Evolutionary conservation across 2,888 invertebrate genomes (phyloP).

Genomic region (Eupithecia tripunctaria): DNA sequence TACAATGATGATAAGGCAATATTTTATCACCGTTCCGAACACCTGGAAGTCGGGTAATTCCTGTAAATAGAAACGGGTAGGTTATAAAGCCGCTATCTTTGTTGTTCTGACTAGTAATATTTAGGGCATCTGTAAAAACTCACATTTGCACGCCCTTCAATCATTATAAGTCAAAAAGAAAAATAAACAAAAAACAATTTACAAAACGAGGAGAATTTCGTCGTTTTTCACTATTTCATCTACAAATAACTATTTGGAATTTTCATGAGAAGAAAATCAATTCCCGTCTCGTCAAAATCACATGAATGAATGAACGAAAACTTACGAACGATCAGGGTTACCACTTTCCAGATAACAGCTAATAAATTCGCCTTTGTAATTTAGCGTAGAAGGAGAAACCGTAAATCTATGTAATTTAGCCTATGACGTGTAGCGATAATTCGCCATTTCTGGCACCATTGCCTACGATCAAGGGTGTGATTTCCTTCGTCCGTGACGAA

Average conservation of each 20-base stretch:
- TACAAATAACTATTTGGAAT: background rate
- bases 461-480: no score
- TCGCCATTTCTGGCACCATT: no score
- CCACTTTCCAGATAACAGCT: no score
- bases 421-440: no score
- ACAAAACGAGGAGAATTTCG: slow-evolving; percentile 24
- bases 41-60: slow-evolving; percentile 88
- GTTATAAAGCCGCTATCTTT: slow-evolving; percentile 24
- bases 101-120: background rate
- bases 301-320: slow-evolving; percentile 39
- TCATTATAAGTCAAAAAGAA: slow-evolving; percentile 75
- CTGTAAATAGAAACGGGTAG: slow-evolving; percentile 66
- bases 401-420: no score
- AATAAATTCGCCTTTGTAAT: no score
- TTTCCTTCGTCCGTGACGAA: no score
- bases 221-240: slow-evolving; percentile 14
- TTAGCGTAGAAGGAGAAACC: no score
- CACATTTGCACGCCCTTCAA: slow-evolving; percentile 82
- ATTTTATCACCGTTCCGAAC: slow-evolving; percentile 90
- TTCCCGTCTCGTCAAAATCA: slow-evolving; percentile 40
- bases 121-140: slow-evolving; percentile 50
- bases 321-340: no score
- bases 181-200: slow-evolving; percentile 48
- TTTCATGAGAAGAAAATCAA: slow-evolving; percentile 15
- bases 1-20: slow-evolving; percentile 90